Evolutionary conservation across 2,113 vertebrate species (phyloP).

Genomic region (Mustela lutreola): DNA sequence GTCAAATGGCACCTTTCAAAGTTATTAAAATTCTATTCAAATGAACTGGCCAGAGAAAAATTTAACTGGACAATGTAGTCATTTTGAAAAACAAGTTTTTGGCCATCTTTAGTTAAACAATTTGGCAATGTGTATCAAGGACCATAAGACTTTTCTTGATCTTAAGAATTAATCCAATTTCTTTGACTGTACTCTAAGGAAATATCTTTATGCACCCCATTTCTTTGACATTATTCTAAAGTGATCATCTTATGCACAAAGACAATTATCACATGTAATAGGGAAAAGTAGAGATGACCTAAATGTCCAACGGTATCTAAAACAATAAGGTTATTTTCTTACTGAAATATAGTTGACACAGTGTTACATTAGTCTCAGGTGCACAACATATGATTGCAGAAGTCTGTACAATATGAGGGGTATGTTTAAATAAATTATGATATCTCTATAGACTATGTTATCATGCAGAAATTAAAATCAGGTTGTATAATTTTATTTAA

Average conservation of each 20-base stretch:
- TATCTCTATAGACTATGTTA: not conserved
- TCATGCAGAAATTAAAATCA: constrained; percentile 21
- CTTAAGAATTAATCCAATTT: constrained; percentile 18
- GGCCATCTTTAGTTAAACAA: not conserved
- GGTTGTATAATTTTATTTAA: constrained; percentile 25
- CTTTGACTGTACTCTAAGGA: constrained; percentile 12
- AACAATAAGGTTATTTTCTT: not conserved
- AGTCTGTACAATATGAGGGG: not conserved
- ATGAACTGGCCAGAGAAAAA: not conserved
- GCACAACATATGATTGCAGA: not conserved
- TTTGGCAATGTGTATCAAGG: not conserved
- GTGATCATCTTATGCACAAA: not conserved
- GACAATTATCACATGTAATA: not conserved
- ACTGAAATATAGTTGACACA: not conserved
- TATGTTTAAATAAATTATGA: constrained; percentile 50
- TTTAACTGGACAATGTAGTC: not conserved
- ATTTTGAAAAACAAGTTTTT: not conserved
- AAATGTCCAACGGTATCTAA: not conserved
- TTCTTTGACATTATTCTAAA: constrained; percentile 57
- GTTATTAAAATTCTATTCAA: constrained; percentile 21
- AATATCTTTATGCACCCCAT: not conserved
- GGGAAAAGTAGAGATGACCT: not conserved
- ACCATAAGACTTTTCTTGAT: not conserved
- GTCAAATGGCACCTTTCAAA: not conserved
- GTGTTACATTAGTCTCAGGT: not conserved